Percentiles rank a stretch among this genome's conserved stretches.
phyloP scores from a whole-genome alignment of 2,888 invertebrate species.

The Pyrrhia umbra region DNA sequence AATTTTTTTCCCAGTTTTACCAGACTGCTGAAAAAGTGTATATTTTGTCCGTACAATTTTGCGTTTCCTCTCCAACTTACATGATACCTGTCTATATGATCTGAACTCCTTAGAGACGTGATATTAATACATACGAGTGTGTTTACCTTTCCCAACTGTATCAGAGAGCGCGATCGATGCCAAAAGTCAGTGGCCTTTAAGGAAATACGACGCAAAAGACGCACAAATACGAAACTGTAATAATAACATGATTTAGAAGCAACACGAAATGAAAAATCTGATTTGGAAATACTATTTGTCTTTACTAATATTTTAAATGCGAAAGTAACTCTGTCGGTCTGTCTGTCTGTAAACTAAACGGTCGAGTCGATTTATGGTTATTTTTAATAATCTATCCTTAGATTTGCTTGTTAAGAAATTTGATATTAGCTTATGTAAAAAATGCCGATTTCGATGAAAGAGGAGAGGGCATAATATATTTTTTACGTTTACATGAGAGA shows the following conservation, averaged over 20 bases:
- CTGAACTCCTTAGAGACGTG: constrained; percentile 2
- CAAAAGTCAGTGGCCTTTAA: constrained; percentile 38
- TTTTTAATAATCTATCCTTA: too few species aligned
- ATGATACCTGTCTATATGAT: too few species aligned
- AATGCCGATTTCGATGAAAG: too few species aligned
- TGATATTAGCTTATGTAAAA: too few species aligned
- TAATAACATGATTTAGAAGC: not conserved
- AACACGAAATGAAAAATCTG: not conserved
- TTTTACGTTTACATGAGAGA: too few species aligned
- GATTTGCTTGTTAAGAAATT: too few species aligned
- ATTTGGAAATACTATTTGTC: not conserved
- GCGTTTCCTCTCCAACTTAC: not conserved
- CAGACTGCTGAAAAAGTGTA: not conserved
- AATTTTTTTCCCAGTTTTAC: not conserved
- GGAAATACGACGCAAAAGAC: constrained; percentile 6
- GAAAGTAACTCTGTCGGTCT: too few species aligned
- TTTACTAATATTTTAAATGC: too few species aligned
- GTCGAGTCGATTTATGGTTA: too few species aligned
- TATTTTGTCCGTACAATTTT: not conserved
- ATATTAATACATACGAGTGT: not conserved
- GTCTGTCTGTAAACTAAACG: too few species aligned
- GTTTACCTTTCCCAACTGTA: constrained; percentile 8
- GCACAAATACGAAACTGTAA: not conserved
- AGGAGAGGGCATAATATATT: too few species aligned
- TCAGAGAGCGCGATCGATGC: constrained; percentile 22